A percentile compares a stretch with the other conserved stretches of the same genome.
These are phyloP conservation scores for Heliconius cydno DNA, from an alignment of 2,888 invertebrate genomes.

Conservation along the genomic window DNA sequence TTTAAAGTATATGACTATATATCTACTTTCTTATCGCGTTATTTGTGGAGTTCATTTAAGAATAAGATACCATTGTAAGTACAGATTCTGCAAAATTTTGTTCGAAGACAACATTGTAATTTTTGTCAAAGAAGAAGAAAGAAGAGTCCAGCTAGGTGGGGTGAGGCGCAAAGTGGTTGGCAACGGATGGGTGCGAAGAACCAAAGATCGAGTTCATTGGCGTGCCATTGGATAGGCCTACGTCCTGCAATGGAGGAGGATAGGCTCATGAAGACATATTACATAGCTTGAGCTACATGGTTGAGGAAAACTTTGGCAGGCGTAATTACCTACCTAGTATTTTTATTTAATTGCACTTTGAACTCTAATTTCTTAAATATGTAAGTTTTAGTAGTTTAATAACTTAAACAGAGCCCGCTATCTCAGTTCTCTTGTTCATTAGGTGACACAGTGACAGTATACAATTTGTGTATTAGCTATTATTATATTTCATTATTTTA, in stretches of 20 bases:
- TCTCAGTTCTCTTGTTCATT: neutral
- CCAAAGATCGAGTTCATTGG: too few species aligned
- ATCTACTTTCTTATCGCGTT: neutral
- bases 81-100: too few species aligned
- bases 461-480: neutral
- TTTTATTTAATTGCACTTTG: neutral
- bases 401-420: neutral
- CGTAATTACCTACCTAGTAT: neutral
- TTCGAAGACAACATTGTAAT: too few species aligned
- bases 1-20: too few species aligned
- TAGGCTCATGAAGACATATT: neutral
- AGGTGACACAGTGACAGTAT: neutral
- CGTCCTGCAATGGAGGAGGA: too few species aligned
- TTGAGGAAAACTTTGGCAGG: neutral
- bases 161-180: too few species aligned
- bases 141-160: too few species aligned
- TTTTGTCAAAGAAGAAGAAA: too few species aligned
- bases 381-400: neutral
- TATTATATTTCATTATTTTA: neutral
- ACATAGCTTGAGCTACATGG: neutral
- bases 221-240: too few species aligned
- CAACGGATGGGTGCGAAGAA: too few species aligned
- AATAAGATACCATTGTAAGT: too few species aligned
- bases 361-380: neutral
- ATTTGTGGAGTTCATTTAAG: neutral